Conservation (phyloP, 2,888 invertebrate species). For the Ophion costatus region DNA sequence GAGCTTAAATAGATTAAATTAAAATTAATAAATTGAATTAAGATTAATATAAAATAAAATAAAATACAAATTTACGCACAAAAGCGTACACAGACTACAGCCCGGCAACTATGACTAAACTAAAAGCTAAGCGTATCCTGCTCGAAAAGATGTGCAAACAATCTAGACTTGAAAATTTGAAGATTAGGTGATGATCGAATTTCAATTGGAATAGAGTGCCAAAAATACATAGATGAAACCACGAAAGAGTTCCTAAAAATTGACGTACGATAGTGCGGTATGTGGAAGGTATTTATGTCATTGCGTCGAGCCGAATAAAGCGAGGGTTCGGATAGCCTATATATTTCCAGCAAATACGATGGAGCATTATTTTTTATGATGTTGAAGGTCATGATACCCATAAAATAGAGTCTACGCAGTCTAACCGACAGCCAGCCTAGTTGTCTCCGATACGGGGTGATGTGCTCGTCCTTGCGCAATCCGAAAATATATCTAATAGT, state of each 20-base stretch:
- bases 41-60: too few relatives aligned
- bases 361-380: background rate
- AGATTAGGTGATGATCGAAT: too few relatives aligned
- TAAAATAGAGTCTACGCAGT: conserved; percentile 16
- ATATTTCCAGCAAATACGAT: background rate
- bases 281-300: background rate
- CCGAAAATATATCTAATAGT: conserved; percentile 44
- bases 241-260: conserved; percentile 22
- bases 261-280: background rate
- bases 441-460: conserved; percentile 36
- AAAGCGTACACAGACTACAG: too few relatives aligned
- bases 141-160: too few relatives aligned
- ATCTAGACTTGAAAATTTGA: too few relatives aligned
- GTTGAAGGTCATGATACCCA: background rate
- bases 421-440: conserved; percentile 42
- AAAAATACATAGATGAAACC: conserved; percentile 17
- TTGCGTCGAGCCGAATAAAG: background rate
- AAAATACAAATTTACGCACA: too few relatives aligned
- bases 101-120: too few relatives aligned
- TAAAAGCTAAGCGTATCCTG: too few relatives aligned
- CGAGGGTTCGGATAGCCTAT: background rate
- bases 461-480: conserved; percentile 35
- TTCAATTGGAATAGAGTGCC: conserved; percentile 35
- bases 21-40: too few relatives aligned
- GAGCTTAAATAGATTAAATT: too few relatives aligned